A percentile compares a stretch with the other conserved stretches of the same genome.
phyloP scores from a whole-genome alignment of 2,888 invertebrate genomes.

The Tetanocera ferruginea region DNA sequence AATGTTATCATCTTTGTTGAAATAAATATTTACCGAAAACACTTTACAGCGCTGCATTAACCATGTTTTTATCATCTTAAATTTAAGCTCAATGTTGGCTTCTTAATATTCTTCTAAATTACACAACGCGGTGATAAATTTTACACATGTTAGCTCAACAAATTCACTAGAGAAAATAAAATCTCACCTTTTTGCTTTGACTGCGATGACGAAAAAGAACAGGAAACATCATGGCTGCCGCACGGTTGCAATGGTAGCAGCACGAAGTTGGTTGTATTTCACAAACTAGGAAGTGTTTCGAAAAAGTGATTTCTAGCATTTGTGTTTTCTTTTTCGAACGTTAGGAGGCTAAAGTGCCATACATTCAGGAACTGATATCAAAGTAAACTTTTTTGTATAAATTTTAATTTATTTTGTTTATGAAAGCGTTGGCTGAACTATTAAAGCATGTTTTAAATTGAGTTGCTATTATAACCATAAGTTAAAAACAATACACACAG shows the following conservation, averaged over 20 bases:
- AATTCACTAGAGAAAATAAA: conserved; percentile 59
- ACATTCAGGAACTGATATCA: too few relatives aligned
- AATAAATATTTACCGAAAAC: conserved; percentile 48
- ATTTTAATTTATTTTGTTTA: too few relatives aligned
- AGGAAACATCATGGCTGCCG: conserved; percentile 66
- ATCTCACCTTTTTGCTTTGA: conserved; percentile 67
- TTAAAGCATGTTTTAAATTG: too few relatives aligned
- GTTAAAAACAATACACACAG: too few relatives aligned
- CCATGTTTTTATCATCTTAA: conserved; percentile 41
- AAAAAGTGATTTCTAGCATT: neutral
- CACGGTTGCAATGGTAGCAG: conserved; percentile 40
- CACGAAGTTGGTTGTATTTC: conserved; percentile 60
- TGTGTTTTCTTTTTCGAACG: neutral
- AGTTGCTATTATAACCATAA: too few relatives aligned
- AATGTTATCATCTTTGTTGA: conserved; percentile 44
- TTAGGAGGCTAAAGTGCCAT: too few relatives aligned
- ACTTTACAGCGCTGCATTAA: conserved; percentile 40
- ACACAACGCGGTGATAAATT: conserved; percentile 39
- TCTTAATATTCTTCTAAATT: neutral
- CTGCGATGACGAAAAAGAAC: conserved; percentile 66
- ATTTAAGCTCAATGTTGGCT: neutral
- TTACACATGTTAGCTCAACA: conserved; percentile 59
- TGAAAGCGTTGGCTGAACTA: too few relatives aligned
- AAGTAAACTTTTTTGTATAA: too few relatives aligned
- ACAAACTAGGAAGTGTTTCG: conserved; percentile 42